A percentile compares a stretch with the other conserved stretches of the same genome.
Evolutionary conservation across 1,140 invertebrate genomes (phyloP).

Genomic region (Drosophila navojoa): DNA sequence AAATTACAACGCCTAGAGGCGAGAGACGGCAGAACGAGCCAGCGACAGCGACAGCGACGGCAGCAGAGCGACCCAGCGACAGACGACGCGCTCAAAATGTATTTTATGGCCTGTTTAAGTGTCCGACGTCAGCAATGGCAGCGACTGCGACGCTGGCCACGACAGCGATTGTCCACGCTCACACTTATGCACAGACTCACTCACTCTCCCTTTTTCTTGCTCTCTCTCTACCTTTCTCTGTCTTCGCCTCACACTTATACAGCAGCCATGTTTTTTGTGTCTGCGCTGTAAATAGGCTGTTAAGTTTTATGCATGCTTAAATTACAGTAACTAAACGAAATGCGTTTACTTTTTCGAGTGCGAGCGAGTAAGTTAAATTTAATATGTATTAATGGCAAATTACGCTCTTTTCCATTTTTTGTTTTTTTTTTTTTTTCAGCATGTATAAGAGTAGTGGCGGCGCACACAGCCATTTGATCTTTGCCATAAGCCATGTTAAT

Average conservation of each 20-base stretch:
- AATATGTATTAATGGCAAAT: conserved; percentile 27
- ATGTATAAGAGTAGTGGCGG: background rate
- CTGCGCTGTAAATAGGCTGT: conserved; percentile 38
- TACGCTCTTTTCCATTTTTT: background rate
- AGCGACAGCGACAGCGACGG: background rate
- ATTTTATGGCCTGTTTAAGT: conserved; percentile 79
- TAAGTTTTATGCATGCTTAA: conserved; percentile 40
- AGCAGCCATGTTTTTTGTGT: conserved; percentile 25
- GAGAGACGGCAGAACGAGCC: background rate
- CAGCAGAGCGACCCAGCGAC: conserved; percentile 20
- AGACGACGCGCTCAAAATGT: conserved; percentile 64
- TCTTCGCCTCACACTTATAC: background rate
- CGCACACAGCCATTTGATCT: conserved; percentile 6
- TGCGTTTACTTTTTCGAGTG: conserved; percentile 14
- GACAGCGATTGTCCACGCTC: conserved; percentile 16
- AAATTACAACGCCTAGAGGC: conserved; percentile 75
- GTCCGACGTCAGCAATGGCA: conserved; percentile 44
- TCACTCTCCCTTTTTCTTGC: background rate
- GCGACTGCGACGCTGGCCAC: background rate
- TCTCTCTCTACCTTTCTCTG: background rate
- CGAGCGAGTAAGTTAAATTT: conserved; percentile 14
- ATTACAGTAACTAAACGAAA: conserved; percentile 41
- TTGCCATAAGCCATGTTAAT: conserved; percentile 31
- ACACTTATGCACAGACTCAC: background rate
- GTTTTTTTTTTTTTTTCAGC: background rate